Evolutionary conservation across 1,140 invertebrate species (phyloP), one percentile per base, ranked within the genome.

Genomic region (Chlorops oryzae): DNA sequence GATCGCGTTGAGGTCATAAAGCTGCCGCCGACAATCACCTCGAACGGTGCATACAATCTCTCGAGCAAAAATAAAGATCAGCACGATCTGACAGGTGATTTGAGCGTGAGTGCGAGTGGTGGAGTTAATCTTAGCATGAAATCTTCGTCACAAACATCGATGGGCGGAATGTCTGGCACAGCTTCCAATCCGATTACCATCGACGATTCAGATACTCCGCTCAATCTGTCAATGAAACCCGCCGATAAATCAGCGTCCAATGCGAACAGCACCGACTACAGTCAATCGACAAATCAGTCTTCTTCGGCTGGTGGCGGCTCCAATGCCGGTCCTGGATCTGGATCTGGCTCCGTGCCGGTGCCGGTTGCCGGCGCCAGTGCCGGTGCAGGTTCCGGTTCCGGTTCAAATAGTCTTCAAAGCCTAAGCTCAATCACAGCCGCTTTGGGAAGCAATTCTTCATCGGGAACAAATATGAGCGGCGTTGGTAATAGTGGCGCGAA

Each of bases 211-310:
- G 88, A 90, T 59, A 81, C 84, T 1, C 88, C 88, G 0, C 76
- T 91, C 15, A 90, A 91, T 72, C 77, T 91, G 2, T 90, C 86
- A 4, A 73, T 90, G 49, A 91, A 90, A 70, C 83, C 86, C 18
- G 73, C 86, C 18, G 73, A 80, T 43, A 70, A 70, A 53, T 47
- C 47, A 20, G 73, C 75, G 37, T 74, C 78, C 3, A 32, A 37
- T n/a, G n/a, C 34, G 28, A 37, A 34, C n/a, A 51, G 50, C 34
- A 50, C 42, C 37, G 52, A 54, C 21, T 46, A 45, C 13, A 35
- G 15, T 21, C 25, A 23, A 17, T 17, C 22, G 5, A 35, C 9
- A 32, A 47, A 35, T 32, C 13, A 15, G 44, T 42, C 12, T 28
- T 24, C 17, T 25, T 42, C 21, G 37, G 25, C 21, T 15, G 35